A percentile compares a stretch with the other conserved stretches of the same genome.
These are phyloP conservation scores for Tetrax tetrax DNA, from an alignment of 2,113 vertebrate genomes.

Conservation along the genomic window DNA sequence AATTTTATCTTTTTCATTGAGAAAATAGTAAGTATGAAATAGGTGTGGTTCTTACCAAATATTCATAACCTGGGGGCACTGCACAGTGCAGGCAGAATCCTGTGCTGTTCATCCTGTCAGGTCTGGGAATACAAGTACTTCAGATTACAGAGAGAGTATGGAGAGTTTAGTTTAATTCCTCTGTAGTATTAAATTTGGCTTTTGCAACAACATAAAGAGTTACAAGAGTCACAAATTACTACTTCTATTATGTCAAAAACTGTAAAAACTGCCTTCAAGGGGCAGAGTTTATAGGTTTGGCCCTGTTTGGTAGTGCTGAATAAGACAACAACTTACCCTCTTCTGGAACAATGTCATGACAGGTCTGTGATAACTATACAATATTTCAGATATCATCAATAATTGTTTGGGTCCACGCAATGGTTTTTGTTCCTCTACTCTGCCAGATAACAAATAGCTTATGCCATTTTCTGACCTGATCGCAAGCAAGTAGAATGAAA, in stretches of 20 bases:
- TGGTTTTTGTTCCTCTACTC: neutral
- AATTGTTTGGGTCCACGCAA: neutral
- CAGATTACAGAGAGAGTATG: neutral
- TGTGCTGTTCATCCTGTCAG: neutral
- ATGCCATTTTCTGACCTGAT: neutral
- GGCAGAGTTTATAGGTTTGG: neutral
- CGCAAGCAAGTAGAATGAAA: neutral
- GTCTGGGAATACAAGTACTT: neutral
- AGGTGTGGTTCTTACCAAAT: constrained; percentile 13
- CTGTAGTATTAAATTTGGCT: neutral
- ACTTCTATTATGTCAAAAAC: neutral
- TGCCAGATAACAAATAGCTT: neutral
- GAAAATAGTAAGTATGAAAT: neutral
- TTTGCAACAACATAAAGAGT: neutral
- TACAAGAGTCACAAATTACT: neutral
- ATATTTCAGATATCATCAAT: neutral
- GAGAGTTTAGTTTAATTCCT: neutral
- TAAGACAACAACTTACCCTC: neutral
- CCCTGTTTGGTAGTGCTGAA: neutral
- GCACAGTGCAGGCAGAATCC: neutral
- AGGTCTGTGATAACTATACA: neutral
- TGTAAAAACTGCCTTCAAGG: neutral
- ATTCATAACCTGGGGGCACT: neutral
- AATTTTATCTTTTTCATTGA: neutral
- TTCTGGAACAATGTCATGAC: neutral